Evolutionary conservation across 2,797 vertebrate genomes (phyloP), one percentile per base, ranked within the genome.

Genomic region (Gallinago solitaria): DNA sequence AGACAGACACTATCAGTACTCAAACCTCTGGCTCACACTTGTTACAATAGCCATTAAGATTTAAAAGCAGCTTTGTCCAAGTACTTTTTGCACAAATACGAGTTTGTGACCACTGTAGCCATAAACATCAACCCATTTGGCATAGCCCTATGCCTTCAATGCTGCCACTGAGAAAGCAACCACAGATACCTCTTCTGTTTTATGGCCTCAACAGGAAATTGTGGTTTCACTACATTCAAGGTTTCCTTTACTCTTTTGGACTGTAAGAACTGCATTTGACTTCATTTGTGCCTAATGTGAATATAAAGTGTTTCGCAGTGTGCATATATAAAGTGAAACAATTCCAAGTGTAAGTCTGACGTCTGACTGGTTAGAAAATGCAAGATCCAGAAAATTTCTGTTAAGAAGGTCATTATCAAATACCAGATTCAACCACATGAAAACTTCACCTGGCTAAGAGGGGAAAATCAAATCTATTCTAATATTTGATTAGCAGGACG

Each of bases 191-290:
- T 84, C 80, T 82, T 91, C 82, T 88, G 48, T n/a, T 87, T 92
- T 82, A 93, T 19, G 19, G 74, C 35, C 91, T 95, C 85, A 91
- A 79, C 54, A 95, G 89, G 89, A 94, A 95, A 94, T n/a, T 70
- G 87, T 94, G 84, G 87, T 79, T 96, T 92, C 48, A 74, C 43
- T 90, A 33, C 20, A 53, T 91, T 63, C 5, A 4, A 74, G 30
- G 35, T 48, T 96, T 88, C 74, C 95, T 90, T 83, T 45, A 71
- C 47, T 79, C 73, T 81, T 91, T 51, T 67, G 28, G 70, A 76
- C 48, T 51, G 47, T 51, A 82, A 63, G 69, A 89, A 86, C 20
- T 65, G 19, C 20, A 33, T 67, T 65, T 70, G 37, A 94, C 64
- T 93, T 84, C 41, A 81, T 78, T 61, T 63, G 53, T 67, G 30